Percentiles rank a stretch among this genome's conserved stretches.
Conservation (phyloP, 2,888 invertebrate species). For the Hyposoter dolosus region DNA sequence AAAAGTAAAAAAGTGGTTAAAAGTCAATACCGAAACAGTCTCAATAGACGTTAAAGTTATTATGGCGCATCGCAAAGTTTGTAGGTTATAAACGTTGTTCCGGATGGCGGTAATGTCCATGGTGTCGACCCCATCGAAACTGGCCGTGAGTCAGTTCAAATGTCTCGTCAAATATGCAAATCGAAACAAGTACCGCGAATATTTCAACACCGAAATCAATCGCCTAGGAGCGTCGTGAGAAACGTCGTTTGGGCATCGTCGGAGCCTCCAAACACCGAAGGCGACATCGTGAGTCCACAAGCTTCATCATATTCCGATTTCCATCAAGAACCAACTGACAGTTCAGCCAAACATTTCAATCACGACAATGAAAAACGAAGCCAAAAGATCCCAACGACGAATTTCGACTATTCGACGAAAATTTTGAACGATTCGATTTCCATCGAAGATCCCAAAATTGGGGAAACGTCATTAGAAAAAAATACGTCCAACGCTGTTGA, state of each 20-base stretch:
- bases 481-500: slow-evolving; percentile 74
- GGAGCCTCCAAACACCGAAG: slow-evolving; percentile 53
- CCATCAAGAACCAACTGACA: slow-evolving; percentile 12
- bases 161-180: slow-evolving; percentile 79
- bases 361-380: not conserved
- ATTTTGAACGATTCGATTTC: slow-evolving; percentile 38
- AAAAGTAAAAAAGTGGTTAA: not conserved
- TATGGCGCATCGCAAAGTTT: slow-evolving; percentile 11
- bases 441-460: slow-evolving; percentile 2
- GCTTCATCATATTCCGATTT: slow-evolving; percentile 22
- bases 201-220: slow-evolving; percentile 75
- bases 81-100: slow-evolving; percentile 68
- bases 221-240: slow-evolving; percentile 58
- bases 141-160: slow-evolving; percentile 76
- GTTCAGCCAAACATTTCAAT: slow-evolving; percentile 19
- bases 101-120: slow-evolving; percentile 68
- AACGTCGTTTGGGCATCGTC: slow-evolving; percentile 52
- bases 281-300: slow-evolving; percentile 33
- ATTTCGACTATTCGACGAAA: slow-evolving; percentile 43
- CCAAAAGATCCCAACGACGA: slow-evolving; percentile 11
- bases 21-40: not conserved
- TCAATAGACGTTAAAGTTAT: not conserved
- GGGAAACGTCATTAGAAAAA: slow-evolving; percentile 32
- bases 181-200: slow-evolving; percentile 79
- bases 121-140: slow-evolving; percentile 56